Base-by-base conservation (phyloP, 64 coral and sea anemone genomes). In the Pocillopora damicornis region DNA sequence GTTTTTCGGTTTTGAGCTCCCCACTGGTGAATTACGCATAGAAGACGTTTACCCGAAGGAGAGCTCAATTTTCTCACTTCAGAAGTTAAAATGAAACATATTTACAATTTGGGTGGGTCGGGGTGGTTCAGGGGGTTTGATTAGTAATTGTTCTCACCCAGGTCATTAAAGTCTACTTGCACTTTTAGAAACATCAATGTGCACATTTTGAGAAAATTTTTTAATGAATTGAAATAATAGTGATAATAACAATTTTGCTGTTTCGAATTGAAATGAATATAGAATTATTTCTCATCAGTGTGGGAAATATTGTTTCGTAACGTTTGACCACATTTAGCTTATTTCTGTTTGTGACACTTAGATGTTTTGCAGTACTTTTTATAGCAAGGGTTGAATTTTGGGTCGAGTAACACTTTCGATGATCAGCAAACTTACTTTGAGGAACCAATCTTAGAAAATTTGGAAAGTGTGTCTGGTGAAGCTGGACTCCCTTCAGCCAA, bases 241-340 rank as follows among this genome's bases (percentile, higher is more conserved):
- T 51, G 42, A 51, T 4, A 51, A 51, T 51, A 51, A 51, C 15
- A 58, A 71, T 83, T 72, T 63, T 58, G 37, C 59, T 63, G n/a
- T 81, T 73, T 72, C 38, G 18, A 85, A 72, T 58, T 85, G 14
- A 73, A 85, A 42, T 15, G 63, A 85, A 72, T 71, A 13, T 23
- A 77, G 15, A 77, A 57, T 77, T 18, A 8, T 38, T 85, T 66
- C 81, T 58, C n/a, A 11, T 30, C 8, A 68, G 30, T 63, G 81
- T 58, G 65, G 64, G 13, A 85, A 73, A 72, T 85, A 85, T 85
- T n/a, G 57, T n/a, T 36, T 72, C 65, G 72, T 14, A 23, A 73
- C 38, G 63, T 25, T 68, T 85, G 64, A 85, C 81, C 81, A 72
- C 71, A 58, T 72, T 15, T 72, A 18, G 81, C 81, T 73, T n/a